Evolutionary conservation across 2,113 vertebrate species (phyloP), one percentile per base, ranked within the genome.

Genomic region (Desmodus rotundus): DNA sequence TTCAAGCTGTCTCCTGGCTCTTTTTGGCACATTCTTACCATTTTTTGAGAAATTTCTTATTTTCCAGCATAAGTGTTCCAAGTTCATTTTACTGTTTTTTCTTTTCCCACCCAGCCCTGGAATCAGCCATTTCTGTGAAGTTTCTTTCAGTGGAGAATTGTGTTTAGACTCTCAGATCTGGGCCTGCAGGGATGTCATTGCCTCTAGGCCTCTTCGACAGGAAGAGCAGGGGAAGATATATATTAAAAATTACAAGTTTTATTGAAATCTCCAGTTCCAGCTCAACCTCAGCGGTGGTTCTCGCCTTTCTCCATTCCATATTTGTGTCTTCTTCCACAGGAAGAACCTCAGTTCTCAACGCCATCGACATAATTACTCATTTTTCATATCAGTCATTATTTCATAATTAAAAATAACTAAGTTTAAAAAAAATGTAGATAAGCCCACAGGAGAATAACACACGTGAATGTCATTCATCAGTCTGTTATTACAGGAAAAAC

Each of bases 401-500:
- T 93, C 52, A 0, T 38, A 82, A 63, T 93, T 90, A 77, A 90
- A 91, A 86, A 54, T 83, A 76, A 56, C 84, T 89, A 89, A 68
- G 41, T 73, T 80, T 43, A 2, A 61, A 82, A 82, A 58, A 76
- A 76, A 77, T 77, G 20, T 94, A 33, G 77, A 54, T 45, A 38
- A 70, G 11, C 70, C 56, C 36, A 85, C 52, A 80, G 31, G 8
- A 74, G 20, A 61, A n/a, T 90, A 87, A 77, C 2, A 45, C 11
- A 22, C 16, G 20, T 10, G 19, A 61, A 63, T 92, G 47, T 70
- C 65, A 77, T 86, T 78, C 70, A 58, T 88, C 73, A 82, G n/a
- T 43, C 33, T 82, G n/a, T 74, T 43, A 52, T 56, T 50, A 65
- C 1, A 31, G 14, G 33, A 28, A 89, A 70, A 36, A 13, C 33